Conservation (phyloP, 2,797 vertebrate genomes). For the Sebastes oblongus region DNA sequence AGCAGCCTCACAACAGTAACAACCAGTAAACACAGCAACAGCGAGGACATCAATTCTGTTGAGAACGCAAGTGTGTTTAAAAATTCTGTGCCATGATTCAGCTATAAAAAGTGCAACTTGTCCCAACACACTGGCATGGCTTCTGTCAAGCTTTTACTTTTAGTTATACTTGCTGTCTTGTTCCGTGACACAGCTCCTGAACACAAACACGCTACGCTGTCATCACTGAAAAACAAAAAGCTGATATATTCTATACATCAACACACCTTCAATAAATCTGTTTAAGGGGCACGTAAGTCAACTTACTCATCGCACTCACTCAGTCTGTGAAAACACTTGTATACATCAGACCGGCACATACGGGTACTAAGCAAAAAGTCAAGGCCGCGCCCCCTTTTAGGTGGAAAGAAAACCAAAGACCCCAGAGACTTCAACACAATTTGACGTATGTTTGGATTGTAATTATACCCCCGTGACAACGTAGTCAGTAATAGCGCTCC, state of each 20-base stretch:
- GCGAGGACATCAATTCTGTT: constrained; percentile 37
- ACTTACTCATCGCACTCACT: background rate
- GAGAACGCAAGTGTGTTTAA: constrained; percentile 39
- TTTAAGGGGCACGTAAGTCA: background rate
- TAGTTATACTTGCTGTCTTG: background rate
- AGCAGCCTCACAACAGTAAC: constrained; percentile 30
- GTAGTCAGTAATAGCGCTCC: too few species aligned
- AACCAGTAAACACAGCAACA: constrained; percentile 50
- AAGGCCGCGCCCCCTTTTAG: too few species aligned
- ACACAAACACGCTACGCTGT: constrained; percentile 9
- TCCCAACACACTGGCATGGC: constrained; percentile 16
- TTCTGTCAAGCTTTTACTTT: background rate
- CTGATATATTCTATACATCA: background rate
- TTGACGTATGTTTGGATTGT: too few species aligned
- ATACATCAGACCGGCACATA: too few species aligned
- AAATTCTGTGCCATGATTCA: constrained; percentile 47
- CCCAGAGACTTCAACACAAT: too few species aligned
- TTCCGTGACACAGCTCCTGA: background rate
- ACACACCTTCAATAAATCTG: background rate
- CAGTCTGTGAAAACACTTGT: background rate
- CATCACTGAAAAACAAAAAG: background rate
- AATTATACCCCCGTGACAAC: too few species aligned
- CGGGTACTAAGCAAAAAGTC: too few species aligned
- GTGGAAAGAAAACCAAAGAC: too few species aligned
- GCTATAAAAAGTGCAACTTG: constrained; percentile 22